A percentile compares a stretch with the other conserved stretches of the same genome.
Conservation (phyloP, 1,140 invertebrate species). For the Melanaphis sacchari region DNA sequence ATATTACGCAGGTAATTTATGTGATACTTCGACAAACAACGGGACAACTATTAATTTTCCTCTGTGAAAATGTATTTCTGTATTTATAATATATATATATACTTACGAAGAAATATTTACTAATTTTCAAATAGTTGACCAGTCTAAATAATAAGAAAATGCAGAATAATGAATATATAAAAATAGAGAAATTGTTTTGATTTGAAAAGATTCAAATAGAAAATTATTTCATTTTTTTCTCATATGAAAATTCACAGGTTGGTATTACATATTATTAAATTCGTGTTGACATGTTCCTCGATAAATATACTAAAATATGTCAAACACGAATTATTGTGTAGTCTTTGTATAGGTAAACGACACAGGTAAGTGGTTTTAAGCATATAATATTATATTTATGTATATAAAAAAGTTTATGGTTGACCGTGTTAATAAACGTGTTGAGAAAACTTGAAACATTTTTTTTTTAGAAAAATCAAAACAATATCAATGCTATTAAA, state of each 20-base stretch:
- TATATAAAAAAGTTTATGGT: not conserved
- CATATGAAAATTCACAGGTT: not conserved
- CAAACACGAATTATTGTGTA: not conserved
- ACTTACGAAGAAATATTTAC: not conserved
- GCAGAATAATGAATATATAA: no score
- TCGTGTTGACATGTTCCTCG: not conserved
- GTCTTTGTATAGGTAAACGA: not conserved
- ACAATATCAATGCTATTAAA: not conserved
- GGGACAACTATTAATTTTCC: not conserved
- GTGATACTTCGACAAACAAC: not conserved
- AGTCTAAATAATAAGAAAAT: not conserved
- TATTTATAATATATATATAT: not conserved
- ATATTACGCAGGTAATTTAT: not conserved
- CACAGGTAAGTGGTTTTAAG: not conserved
- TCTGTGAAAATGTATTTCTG: not conserved
- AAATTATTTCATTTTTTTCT: not conserved
- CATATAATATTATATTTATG: not conserved
- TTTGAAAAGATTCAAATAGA: not conserved
- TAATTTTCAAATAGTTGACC: not conserved
- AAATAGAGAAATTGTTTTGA: not conserved
- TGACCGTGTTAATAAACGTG: not conserved
- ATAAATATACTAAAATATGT: not conserved
- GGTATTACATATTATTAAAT: not conserved
- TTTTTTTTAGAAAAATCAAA: not conserved
- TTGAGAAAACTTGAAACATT: not conserved